Conservation (phyloP, 2,888 invertebrate species). For the Chloroclysta siterata region DNA sequence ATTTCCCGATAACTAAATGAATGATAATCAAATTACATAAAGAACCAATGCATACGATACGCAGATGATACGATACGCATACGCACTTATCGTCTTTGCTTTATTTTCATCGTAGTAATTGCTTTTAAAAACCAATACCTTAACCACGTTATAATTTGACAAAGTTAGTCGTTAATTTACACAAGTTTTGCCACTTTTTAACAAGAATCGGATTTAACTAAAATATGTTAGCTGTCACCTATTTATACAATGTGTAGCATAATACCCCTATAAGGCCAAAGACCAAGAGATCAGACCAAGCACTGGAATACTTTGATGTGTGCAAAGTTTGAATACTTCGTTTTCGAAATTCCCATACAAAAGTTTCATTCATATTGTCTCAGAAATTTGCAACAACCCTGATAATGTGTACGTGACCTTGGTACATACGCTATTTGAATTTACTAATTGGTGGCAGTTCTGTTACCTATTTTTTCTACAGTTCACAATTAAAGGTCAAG, state of each 20-base stretch:
- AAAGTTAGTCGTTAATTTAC: conserved; percentile 3
- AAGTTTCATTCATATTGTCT: too few species aligned
- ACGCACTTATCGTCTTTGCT: conserved; percentile 8
- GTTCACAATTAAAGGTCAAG: too few species aligned
- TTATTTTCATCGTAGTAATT: conserved; percentile 6
- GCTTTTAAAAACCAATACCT: background rate
- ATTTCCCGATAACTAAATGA: conserved; percentile 29
- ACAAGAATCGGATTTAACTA: conserved; percentile 24
- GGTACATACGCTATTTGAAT: too few species aligned
- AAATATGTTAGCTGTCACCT: conserved; percentile 21
- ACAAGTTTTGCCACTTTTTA: conserved; percentile 23
- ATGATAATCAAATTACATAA: conserved; percentile 31
- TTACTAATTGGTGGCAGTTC: too few species aligned
- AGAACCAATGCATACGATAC: conserved; percentile 1
- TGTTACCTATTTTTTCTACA: too few species aligned
- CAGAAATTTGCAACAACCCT: too few species aligned
- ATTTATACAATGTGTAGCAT: conserved; percentile 20
- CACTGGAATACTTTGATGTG: too few species aligned
- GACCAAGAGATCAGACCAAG: too few species aligned
- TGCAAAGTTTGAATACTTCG: too few species aligned
- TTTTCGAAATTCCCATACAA: too few species aligned
- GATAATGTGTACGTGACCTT: too few species aligned
- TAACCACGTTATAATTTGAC: background rate
- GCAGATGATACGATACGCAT: conserved; percentile 7
- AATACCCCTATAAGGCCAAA: too few species aligned